Base-by-base conservation (phyloP, 2,113 vertebrate genomes). In the Fregetta grallaria region DNA sequence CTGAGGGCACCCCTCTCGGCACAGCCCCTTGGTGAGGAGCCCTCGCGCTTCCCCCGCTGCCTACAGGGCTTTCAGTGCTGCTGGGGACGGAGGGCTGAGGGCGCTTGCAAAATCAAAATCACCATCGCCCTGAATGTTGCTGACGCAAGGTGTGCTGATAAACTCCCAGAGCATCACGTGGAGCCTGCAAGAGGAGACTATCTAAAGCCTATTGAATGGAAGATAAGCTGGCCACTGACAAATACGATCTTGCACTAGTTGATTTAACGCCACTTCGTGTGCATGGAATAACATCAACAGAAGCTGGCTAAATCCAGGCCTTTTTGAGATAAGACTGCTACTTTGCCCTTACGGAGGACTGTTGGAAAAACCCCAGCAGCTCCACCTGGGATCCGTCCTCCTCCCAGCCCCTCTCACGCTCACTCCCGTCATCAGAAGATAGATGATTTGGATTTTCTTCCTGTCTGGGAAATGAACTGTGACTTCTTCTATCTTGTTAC, bases 291-390 rank as follows among this genome's bases (percentile, higher is more conserved):
- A 96, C 91, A 92, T 97, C 96, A 94, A 55, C 74, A 67, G 76
- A 67, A 62, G 70, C 92, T 95, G 95, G 87, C 75, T 65, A 67
- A 71, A 77, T 61, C 88, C 95, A 87, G 77, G 61, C 92, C 92
- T 95, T 96, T 95, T 79, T 72, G 77, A 95, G 95, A 97, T 98
- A 96, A 97, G 77, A 44, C 92, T 95, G 88, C 74, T 92, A 32
- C 76, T 92, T 95, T 90, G 74, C 80, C 90, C 91, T 95, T 63
- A 79, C 1, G 2, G 78, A 94, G 62, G 75, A 94, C 65, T 62
- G 82, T 86, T 81, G 75, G 58, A 70, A 79, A 94, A 82, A 53
- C 18, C 45, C 30, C 63, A 77, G 75, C 66, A 86, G 91, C 83
- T 90, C 63, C 55, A 86, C 88, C 63, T 96, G 90, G 81, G 88